phyloP scores from a whole-genome alignment of 2,113 vertebrate genomes.

The Dascyllus trimaculatus region DNA sequence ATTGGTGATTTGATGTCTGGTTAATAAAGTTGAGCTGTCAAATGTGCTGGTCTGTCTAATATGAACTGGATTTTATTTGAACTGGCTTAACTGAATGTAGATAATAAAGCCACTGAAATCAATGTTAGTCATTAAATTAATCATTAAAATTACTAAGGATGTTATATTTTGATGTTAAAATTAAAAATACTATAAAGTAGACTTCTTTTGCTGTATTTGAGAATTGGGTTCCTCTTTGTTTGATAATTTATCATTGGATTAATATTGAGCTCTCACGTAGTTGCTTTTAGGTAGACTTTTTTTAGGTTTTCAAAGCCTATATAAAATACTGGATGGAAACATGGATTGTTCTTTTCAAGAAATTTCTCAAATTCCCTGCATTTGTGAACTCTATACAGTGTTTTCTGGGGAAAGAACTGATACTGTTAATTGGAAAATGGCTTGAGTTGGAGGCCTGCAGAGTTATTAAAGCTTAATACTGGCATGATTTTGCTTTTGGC shows the following conservation, averaged over 20 bases:
- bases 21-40: background rate
- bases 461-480: constrained; percentile 35
- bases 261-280: no score
- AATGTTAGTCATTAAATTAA: background rate
- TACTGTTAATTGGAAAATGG: constrained; percentile 40
- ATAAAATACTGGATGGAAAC: background rate
- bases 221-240: no score
- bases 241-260: no score
- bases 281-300: no score
- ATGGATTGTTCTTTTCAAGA: background rate
- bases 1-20: background rate
- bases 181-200: no score
- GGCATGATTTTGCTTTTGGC: constrained; percentile 31
- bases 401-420: constrained; percentile 4
- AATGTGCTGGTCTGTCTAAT: background rate
- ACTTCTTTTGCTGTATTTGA: no score
- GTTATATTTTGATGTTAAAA: no score
- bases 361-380: background rate
- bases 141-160: no score
- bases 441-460: constrained; percentile 17
- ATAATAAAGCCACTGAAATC: background rate
- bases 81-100: background rate
- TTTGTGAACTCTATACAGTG: constrained; percentile 2
- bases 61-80: background rate
- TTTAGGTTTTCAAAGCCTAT: no score